These are phyloP conservation scores for Cecidostiba fungosa DNA, from an alignment of 2,888 invertebrate genomes.

Conservation along the genomic window DNA sequence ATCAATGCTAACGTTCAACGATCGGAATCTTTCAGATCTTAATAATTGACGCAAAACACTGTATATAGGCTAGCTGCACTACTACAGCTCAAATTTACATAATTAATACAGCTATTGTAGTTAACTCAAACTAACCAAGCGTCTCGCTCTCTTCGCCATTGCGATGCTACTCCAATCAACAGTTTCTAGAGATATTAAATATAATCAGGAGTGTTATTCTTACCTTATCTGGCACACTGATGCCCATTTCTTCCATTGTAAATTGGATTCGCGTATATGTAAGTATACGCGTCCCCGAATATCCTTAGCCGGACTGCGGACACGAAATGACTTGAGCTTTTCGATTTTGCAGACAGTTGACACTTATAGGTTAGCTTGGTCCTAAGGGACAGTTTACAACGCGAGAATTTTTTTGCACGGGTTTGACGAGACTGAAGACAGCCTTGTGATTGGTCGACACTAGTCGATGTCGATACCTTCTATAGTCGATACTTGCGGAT, in stretches of 20 bases:
- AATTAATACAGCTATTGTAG: slow-evolving; percentile 13
- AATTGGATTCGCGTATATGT: slow-evolving; percentile 46
- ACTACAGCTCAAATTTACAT: not conserved
- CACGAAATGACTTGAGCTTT: slow-evolving; percentile 76
- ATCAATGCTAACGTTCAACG: not conserved
- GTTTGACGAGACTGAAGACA: not conserved
- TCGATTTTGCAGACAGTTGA: slow-evolving; percentile 60
- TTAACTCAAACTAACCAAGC: slow-evolving; percentile 42
- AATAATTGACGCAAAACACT: not conserved
- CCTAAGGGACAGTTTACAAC: slow-evolving; percentile 38
- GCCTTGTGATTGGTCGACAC: not conserved
- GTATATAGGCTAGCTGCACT: too few relatives aligned
- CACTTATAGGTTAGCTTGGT: slow-evolving; percentile 43
- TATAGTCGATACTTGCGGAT: not conserved
- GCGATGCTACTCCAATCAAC: not conserved
- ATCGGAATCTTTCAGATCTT: too few relatives aligned
- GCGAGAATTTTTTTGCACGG: not conserved
- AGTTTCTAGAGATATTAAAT: not conserved
- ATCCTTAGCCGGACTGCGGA: slow-evolving; percentile 2
- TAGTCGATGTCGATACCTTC: too few relatives aligned
- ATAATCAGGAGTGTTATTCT: slow-evolving; percentile 62
- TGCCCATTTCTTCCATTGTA: slow-evolving; percentile 91
- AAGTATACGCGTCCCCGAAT: slow-evolving; percentile 12
- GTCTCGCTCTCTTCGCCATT: not conserved
- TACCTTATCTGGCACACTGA: slow-evolving; percentile 91